phyloP scores from a whole-genome alignment of 2,113 vertebrate species.

The Rostratula benghalensis region DNA sequence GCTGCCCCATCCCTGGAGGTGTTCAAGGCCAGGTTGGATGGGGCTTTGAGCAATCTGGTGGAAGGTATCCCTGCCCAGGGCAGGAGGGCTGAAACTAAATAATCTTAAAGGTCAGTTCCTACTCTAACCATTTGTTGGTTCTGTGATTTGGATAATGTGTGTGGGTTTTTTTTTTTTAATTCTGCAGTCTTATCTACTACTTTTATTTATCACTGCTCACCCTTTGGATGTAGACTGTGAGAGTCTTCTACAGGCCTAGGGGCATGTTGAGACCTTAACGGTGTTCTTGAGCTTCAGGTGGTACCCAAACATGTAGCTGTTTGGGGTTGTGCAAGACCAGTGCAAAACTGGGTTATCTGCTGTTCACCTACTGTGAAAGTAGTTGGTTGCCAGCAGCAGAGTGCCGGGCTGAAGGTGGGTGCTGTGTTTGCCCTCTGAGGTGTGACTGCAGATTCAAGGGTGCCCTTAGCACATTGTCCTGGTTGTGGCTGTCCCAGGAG shows the following conservation, averaged over 20 bases:
- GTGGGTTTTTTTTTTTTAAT: not conserved
- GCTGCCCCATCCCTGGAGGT: not conserved
- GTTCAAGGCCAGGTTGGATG: not conserved
- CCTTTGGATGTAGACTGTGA: not conserved
- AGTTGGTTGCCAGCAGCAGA: not conserved
- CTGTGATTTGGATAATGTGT: not conserved
- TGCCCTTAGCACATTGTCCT: not conserved
- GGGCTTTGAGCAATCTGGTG: not conserved
- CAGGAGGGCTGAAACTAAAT: not conserved
- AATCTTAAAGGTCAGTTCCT: not conserved
- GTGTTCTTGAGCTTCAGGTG: not conserved
- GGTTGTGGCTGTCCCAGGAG: not conserved
- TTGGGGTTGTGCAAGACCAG: not conserved
- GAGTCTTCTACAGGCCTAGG: not conserved
- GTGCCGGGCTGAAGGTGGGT: not conserved
- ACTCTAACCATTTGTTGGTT: not conserved
- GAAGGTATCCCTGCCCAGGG: not conserved
- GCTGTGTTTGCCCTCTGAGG: not conserved
- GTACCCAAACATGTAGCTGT: not conserved
- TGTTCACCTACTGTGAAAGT: not conserved
- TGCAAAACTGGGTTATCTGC: not conserved
- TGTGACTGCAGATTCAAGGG: not conserved
- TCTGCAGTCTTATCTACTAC: not conserved
- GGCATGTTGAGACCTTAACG: not conserved
- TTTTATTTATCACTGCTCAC: not conserved